Percentiles rank a stretch among this genome's conserved stretches.
phyloP scores from a whole-genome alignment of 1,140 invertebrate species.

The Steinernema khuongi region DNA sequence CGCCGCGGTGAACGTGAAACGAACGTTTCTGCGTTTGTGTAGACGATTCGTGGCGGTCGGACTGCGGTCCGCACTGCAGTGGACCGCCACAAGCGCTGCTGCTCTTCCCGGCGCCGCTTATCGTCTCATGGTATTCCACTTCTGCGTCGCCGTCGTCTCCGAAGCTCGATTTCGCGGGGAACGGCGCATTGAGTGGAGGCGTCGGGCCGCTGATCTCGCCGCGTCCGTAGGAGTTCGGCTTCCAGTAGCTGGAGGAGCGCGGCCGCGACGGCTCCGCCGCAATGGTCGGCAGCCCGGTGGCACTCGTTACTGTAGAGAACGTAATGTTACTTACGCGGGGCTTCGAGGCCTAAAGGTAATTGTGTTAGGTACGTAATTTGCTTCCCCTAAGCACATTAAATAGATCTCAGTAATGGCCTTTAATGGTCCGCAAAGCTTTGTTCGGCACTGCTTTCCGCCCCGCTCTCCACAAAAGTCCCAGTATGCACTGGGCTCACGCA shows the following conservation, averaged over 20 bases:
- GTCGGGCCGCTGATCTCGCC: conserved; percentile 13
- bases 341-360: conserved; percentile 51
- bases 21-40: not conserved
- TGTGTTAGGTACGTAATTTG: conserved; percentile 14
- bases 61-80: not conserved
- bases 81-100: not conserved
- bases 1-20: not conserved
- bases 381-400: not conserved
- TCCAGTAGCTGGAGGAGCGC: conserved; percentile 44
- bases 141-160: not conserved
- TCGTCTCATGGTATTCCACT: not conserved
- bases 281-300: conserved; percentile 55
- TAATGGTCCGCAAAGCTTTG: not conserved
- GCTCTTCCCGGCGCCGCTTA: not conserved
- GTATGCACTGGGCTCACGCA: conserved; percentile 15
- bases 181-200: not conserved
- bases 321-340: conserved; percentile 56
- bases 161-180: not conserved
- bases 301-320: conserved; percentile 54
- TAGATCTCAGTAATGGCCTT: no score
- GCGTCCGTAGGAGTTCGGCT: conserved; percentile 25
- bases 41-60: not conserved
- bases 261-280: conserved; percentile 55
- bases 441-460: not conserved
- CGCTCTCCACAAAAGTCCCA: conserved; percentile 2